Percentiles rank a stretch among this genome's conserved stretches.
Conservation (phyloP, 1,140 invertebrate genomes). For the Bradysia coprophila region DNA sequence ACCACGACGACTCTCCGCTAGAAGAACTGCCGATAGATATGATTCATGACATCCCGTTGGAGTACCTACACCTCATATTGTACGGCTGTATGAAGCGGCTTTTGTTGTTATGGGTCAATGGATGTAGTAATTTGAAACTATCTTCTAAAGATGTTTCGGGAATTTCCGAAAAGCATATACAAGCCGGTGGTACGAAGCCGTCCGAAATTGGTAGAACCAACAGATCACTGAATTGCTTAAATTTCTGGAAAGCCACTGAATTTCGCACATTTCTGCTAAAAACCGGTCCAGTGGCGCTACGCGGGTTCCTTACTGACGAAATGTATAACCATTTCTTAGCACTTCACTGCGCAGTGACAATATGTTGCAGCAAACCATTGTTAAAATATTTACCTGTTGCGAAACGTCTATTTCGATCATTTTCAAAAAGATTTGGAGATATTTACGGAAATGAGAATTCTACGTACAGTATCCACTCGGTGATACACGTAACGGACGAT, state of each 20-base stretch:
- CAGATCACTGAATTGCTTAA: conserved; percentile 2
- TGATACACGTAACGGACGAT: too few species aligned
- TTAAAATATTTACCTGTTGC: too few species aligned
- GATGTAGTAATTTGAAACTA: too few species aligned
- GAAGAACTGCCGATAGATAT: not conserved
- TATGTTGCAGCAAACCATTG: too few species aligned
- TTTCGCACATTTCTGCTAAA: conserved; percentile 5
- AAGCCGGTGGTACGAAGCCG: not conserved
- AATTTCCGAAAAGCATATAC: not conserved
- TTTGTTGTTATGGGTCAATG: too few species aligned
- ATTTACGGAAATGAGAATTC: too few species aligned
- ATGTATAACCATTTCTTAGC: conserved; percentile 3
- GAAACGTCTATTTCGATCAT: too few species aligned
- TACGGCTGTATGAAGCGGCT: too few species aligned
- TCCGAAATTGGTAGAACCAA: conserved; percentile 1
- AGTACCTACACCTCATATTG: not conserved
- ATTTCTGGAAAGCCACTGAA: conserved; percentile 5
- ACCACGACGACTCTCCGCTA: not conserved
- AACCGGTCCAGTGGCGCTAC: conserved; percentile 1
- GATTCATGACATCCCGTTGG: not conserved
- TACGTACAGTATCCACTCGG: too few species aligned
- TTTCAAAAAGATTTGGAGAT: too few species aligned
- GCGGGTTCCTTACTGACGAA: conserved; percentile 1
- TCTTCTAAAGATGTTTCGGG: too few species aligned
- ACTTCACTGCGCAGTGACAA: not conserved